Base-by-base conservation (phyloP, 1,140 invertebrate genomes). In the Acromyrmex heyeri region DNA sequence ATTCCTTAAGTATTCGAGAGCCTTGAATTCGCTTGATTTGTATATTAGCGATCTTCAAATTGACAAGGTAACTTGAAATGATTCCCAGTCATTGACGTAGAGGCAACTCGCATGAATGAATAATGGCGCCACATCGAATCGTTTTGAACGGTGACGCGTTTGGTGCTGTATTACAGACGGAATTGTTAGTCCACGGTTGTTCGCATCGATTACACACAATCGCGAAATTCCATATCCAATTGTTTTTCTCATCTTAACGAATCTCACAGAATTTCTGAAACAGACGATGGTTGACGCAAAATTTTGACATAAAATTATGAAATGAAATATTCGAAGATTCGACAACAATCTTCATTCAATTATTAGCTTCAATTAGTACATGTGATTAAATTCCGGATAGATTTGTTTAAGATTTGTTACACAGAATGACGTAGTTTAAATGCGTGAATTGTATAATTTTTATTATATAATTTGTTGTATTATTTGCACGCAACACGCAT, bases 81-180 rank as follows among this genome's bases (percentile, higher is more conserved):
- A 85, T 64, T 65, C 27, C 30, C 72, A 83, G 88, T 88, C 90
- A 92, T 92, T 93, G 88, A 92, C 73, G 88, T 61, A 87, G 65
- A 89, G 78, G 61, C 18, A 86, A 59, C 75, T 87, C 73, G 91
- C 87, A 92, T 93, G 91, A 93, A 93, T 93, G 92, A 92, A 87
- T 91, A 92, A 93, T 93, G 91, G 91, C 91, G 91, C 86, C 90
- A 90, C 44, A 73, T 67, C 53, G 82, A 73, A 87, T 89, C 87
- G 89, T 91, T 92, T 92, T 88, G 69, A 82, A 88, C 86, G 82
- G 61, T 87, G 85, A 82, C 69, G 86, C 86, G 88, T 79, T 81
- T 86, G 55, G 30, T 38, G 83, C 69, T 72, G 88, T 24, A 55
- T 72, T 73, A 81, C 83, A 70, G 27, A 48, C 50, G 14, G 62